phyloP scores from a whole-genome alignment of 2,797 vertebrate genomes.

The Oreonectes daqikongensis region DNA sequence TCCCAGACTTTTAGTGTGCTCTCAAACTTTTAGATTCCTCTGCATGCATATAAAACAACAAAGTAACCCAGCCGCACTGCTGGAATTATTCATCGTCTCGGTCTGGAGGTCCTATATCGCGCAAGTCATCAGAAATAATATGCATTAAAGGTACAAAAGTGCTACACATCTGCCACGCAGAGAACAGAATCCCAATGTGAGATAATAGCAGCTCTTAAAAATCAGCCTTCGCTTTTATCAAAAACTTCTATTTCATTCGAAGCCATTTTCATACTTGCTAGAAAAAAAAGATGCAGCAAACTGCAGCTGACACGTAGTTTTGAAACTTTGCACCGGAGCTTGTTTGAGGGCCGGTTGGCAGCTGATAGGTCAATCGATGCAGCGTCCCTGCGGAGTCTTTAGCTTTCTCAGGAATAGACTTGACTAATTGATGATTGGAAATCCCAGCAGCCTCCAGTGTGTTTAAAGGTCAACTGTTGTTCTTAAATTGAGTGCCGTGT shows the following conservation, averaged over 20 bases:
- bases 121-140: conserved; percentile 5
- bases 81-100: conserved; percentile 8
- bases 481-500: conserved; percentile 56
- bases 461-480: conserved; percentile 63
- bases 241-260: background rate
- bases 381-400: conserved; percentile 51
- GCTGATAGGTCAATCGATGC: conserved; percentile 53
- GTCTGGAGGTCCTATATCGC: background rate
- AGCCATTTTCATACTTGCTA: conserved; percentile 8
- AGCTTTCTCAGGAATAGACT: conserved; percentile 57
- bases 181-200: background rate
- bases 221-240: conserved; percentile 18
- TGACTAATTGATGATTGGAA: conserved; percentile 64
- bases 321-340: conserved; percentile 26
- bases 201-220: conserved; percentile 2
- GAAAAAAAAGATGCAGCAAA: conserved; percentile 28
- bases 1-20: background rate
- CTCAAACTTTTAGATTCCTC: background rate
- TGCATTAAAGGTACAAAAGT: background rate
- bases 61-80: background rate
- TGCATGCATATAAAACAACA: background rate
- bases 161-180: background rate
- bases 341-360: conserved; percentile 43
- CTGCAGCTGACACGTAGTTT: conserved; percentile 13
- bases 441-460: conserved; percentile 52